Conservation (phyloP, 2,797 vertebrate genomes). For the Brotula barbata region DNA sequence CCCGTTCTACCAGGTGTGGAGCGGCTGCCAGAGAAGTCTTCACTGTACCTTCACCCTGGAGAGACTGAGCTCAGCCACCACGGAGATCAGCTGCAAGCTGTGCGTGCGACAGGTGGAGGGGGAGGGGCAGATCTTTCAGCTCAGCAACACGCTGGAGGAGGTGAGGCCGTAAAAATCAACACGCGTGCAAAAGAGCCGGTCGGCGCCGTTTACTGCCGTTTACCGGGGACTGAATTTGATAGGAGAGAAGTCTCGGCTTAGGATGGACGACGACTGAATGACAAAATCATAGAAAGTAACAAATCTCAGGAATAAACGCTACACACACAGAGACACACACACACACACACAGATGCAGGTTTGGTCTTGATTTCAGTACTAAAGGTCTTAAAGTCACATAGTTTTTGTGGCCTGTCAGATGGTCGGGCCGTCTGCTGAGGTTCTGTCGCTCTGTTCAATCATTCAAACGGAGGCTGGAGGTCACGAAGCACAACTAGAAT, state of each 20-base stretch:
- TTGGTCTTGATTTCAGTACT: slow-evolving; percentile 23
- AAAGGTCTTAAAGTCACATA: slow-evolving; percentile 57
- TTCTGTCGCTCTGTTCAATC: slow-evolving; percentile 66
- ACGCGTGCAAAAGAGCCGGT: background rate
- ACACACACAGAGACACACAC: background rate
- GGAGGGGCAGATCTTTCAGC: slow-evolving; percentile 98
- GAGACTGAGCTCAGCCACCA: slow-evolving; percentile 86
- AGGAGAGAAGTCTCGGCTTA: too few relatives aligned
- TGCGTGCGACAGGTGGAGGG: slow-evolving; percentile 97
- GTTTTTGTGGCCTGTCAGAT: slow-evolving; percentile 43
- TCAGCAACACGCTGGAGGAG: slow-evolving; percentile 92
- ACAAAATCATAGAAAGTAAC: background rate
- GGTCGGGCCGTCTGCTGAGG: slow-evolving; percentile 47
- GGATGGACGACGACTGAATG: too few relatives aligned
- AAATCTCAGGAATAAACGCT: too few relatives aligned
- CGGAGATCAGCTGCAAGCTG: slow-evolving; percentile 93
- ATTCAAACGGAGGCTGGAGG: slow-evolving; percentile 62
- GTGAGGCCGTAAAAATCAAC: slow-evolving; percentile 62
- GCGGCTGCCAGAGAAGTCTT: slow-evolving; percentile 89
- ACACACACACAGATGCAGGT: background rate
- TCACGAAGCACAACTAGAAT: slow-evolving; percentile 65
- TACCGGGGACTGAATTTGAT: background rate
- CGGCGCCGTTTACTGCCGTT: too few relatives aligned
- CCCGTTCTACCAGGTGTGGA: slow-evolving; percentile 96
- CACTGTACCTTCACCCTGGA: slow-evolving; percentile 96